phyloP scores from a whole-genome alignment of 2,888 invertebrate genomes.

The Rhamnusium bicolor region DNA sequence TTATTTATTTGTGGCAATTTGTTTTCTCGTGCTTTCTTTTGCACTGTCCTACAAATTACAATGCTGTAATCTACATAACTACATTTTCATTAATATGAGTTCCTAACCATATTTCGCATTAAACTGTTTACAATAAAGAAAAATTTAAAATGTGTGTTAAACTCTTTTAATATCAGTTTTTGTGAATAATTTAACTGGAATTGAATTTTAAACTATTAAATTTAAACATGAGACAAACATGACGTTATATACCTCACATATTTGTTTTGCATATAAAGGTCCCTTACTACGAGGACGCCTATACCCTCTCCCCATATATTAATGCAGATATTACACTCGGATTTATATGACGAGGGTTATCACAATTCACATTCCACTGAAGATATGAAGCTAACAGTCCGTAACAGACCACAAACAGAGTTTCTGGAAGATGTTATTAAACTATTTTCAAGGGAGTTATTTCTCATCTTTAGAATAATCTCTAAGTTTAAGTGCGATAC shows the following conservation, averaged over 20 bases:
- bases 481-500: not conserved
- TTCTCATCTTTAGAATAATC: not conserved
- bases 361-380: constrained; percentile 59
- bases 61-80: too few relatives aligned
- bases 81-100: too few relatives aligned
- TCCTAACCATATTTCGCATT: too few relatives aligned
- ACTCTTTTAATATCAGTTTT: not conserved
- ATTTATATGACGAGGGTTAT: constrained; percentile 61
- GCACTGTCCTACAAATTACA: too few relatives aligned
- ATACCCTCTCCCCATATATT: constrained; percentile 51
- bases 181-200: not conserved
- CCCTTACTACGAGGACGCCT: not conserved
- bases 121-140: too few relatives aligned
- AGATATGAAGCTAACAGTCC: constrained; percentile 50
- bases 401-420: constrained; percentile 41
- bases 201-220: not conserved
- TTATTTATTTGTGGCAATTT: too few relatives aligned
- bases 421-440: constrained; percentile 24
- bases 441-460: constrained; percentile 7
- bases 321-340: constrained; percentile 58
- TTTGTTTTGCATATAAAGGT: not conserved
- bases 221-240: not conserved
- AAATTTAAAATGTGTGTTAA: too few relatives aligned
- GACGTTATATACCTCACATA: not conserved
- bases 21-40: too few relatives aligned